Evolutionary conservation across 1,140 invertebrate species (phyloP).

Genomic region (Heliconius eleuchia): DNA sequence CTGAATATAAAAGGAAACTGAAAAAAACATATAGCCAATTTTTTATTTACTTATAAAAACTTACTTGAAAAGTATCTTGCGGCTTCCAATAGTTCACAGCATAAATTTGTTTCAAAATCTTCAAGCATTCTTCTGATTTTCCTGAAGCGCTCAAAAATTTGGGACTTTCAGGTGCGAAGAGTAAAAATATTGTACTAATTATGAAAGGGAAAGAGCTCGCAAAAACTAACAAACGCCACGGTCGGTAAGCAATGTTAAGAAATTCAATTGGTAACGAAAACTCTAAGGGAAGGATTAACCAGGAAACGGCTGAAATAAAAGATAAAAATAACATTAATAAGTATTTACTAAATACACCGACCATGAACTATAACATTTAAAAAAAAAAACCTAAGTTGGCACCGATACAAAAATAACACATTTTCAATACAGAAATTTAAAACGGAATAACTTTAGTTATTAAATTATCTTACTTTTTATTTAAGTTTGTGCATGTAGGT

Average conservation of each 20-base stretch:
- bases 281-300: constrained; percentile 84
- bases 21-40: too few relatives aligned
- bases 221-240: constrained; percentile 86
- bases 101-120: constrained; percentile 82
- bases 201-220: constrained; percentile 83
- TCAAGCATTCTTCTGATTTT: constrained; percentile 79
- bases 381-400: too few relatives aligned
- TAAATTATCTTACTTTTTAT: too few relatives aligned
- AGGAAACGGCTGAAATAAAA: constrained; percentile 82
- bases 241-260: constrained; percentile 78
- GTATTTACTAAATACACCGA: too few relatives aligned
- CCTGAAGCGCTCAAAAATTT: constrained; percentile 84
- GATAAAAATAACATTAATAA: too few relatives aligned
- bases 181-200: constrained; percentile 81
- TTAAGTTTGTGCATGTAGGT: too few relatives aligned
- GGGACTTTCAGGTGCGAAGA: constrained; percentile 87
- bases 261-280: constrained; percentile 66
- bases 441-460: too few relatives aligned
- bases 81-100: constrained; percentile 78
- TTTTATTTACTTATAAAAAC: constrained; percentile 26
- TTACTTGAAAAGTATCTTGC: constrained; percentile 60
- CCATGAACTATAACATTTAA: too few relatives aligned
- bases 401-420: too few relatives aligned
- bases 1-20: too few relatives aligned
- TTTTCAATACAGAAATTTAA: too few relatives aligned